Conservation (phyloP, 2,888 invertebrate genomes). For the Drosophila emarginata region DNA sequence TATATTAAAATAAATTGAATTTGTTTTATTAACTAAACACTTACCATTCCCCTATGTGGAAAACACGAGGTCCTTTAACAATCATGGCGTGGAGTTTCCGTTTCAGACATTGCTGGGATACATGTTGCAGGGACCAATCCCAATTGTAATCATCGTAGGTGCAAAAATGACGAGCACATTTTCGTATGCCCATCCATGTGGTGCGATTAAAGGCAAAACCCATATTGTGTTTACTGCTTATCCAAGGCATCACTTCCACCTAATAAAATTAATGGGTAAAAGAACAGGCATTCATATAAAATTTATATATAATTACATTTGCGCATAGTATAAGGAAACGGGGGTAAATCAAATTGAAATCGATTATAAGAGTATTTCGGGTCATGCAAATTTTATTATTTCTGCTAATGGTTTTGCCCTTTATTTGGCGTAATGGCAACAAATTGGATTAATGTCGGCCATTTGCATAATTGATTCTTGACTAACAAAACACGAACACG, state of each 20-base stretch:
- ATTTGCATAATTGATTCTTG: background rate
- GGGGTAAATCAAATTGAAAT: slow-evolving; percentile 28
- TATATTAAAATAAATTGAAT: background rate
- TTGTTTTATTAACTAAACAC: slow-evolving; percentile 55
- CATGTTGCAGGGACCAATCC: slow-evolving; percentile 98
- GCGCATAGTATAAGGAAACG: background rate
- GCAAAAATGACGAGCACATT: slow-evolving; percentile 94
- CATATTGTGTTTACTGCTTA: slow-evolving; percentile 99
- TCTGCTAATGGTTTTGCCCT: background rate
- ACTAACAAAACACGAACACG: slow-evolving; percentile 1
- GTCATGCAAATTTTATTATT: slow-evolving; percentile 57
- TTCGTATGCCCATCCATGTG: slow-evolving; percentile 92
- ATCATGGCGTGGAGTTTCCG: slow-evolving; percentile 93
- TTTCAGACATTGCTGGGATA: slow-evolving; percentile 91
- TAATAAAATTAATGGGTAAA: slow-evolving; percentile 73
- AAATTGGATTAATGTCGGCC: slow-evolving; percentile 6
- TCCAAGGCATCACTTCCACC: slow-evolving; percentile 97
- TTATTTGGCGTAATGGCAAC: slow-evolving; percentile 17
- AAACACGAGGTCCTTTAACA: slow-evolving; percentile 95
- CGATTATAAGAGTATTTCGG: background rate
- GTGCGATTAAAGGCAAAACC: slow-evolving; percentile 97
- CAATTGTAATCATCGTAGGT: slow-evolving; percentile 99
- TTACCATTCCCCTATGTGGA: slow-evolving; percentile 99
- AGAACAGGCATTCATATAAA: background rate
- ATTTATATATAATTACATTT: slow-evolving; percentile 4